phyloP scores from a whole-genome alignment of 2,113 vertebrate species.

The Trachemys scripta region DNA sequence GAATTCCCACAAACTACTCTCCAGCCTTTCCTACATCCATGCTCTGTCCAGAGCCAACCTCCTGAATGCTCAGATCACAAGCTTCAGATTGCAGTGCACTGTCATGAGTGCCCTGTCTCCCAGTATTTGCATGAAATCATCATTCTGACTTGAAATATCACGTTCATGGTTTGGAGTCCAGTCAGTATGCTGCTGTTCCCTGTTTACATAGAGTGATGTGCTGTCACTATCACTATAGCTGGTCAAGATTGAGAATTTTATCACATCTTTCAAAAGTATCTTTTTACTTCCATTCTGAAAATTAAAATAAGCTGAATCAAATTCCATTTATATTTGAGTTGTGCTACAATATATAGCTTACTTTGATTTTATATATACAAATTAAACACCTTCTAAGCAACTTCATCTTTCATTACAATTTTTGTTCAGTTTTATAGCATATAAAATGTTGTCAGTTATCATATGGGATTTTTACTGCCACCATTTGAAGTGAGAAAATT shows the following conservation, averaged over 20 bases:
- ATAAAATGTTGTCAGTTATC: conserved; percentile 15
- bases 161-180: conserved; percentile 24
- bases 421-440: conserved; percentile 18
- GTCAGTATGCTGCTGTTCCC: conserved; percentile 36
- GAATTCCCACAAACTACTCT: background rate
- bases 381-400: conserved; percentile 27
- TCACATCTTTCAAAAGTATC: conserved; percentile 45
- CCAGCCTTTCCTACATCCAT: background rate
- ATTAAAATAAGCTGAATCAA: conserved; percentile 65
- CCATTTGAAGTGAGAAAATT: conserved; percentile 48
- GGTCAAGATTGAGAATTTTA: conserved; percentile 54
- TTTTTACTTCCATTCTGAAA: conserved; percentile 50
- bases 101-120: background rate
- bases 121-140: conserved; percentile 10
- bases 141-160: conserved; percentile 29
- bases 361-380: conserved; percentile 8
- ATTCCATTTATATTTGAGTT: conserved; percentile 25
- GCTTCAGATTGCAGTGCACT: background rate
- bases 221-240: conserved; percentile 41
- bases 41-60: background rate
- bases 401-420: conserved; percentile 44
- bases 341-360: background rate
- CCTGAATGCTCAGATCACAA: background rate
- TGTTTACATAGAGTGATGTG: conserved; percentile 35
- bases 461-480: background rate